phyloP scores from a whole-genome alignment of 2,888 invertebrate species.

The Nematopogon swammerdamellus region DNA sequence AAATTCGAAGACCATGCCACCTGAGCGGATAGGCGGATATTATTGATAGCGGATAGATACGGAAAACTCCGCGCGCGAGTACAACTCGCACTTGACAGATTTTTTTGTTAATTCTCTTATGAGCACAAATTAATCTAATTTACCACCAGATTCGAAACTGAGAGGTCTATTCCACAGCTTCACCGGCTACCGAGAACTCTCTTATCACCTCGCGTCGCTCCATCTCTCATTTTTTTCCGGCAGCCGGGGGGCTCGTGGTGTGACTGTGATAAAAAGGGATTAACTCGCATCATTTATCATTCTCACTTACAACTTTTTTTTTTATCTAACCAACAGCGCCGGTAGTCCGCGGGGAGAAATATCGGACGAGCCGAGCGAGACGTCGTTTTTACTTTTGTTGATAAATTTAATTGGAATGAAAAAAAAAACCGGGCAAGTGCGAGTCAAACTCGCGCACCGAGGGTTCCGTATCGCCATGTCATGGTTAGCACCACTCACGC shows the following conservation, averaged over 20 bases:
- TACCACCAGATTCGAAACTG: too few species aligned
- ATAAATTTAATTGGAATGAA: not conserved
- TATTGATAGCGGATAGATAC: too few species aligned
- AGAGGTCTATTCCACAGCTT: slow-evolving; percentile 9
- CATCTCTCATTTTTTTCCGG: slow-evolving; percentile 52
- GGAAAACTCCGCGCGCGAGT: too few species aligned
- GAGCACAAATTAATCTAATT: too few species aligned
- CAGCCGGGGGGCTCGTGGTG: slow-evolving; percentile 36
- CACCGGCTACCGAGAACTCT: slow-evolving; percentile 26
- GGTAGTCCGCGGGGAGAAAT: not conserved
- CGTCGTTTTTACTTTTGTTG: not conserved
- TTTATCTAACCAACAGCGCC: slow-evolving; percentile 16
- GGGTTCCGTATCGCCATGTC: too few species aligned
- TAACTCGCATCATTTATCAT: slow-evolving; percentile 54
- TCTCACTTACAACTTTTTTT: slow-evolving; percentile 32
- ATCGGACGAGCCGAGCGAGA: not conserved
- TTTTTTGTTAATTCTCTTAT: too few species aligned
- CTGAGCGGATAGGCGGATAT: too few species aligned
- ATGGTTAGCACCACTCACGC: too few species aligned
- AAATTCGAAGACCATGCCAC: too few species aligned
- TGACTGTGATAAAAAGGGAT: slow-evolving; percentile 44
- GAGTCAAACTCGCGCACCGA: too few species aligned
- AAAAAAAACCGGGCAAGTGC: too few species aligned
- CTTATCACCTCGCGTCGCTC: slow-evolving; percentile 35
- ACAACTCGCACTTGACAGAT: too few species aligned